phyloP scores from a whole-genome alignment of 2,113 vertebrate species.

The Nestor notabilis region DNA sequence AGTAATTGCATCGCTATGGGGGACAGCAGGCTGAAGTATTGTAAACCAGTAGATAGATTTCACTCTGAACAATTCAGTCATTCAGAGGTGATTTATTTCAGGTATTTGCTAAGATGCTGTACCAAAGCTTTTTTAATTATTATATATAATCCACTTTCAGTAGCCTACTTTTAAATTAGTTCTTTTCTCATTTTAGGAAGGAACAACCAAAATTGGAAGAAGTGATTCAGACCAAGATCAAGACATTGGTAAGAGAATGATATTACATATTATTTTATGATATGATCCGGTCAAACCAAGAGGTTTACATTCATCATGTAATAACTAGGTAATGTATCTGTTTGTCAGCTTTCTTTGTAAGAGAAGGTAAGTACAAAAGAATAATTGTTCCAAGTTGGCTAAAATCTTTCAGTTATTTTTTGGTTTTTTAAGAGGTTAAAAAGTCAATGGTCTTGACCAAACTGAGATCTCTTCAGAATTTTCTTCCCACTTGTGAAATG shows the following conservation, averaged over 20 bases:
- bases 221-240: constrained; percentile 84
- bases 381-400: not conserved
- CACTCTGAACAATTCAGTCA: not conserved
- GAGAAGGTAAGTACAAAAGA: not conserved
- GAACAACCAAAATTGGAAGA: constrained; percentile 91
- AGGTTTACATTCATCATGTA: not conserved
- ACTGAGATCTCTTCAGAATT: not conserved
- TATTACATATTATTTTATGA: not conserved
- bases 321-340: not conserved
- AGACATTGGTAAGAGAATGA: constrained; percentile 86
- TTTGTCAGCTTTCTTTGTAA: not conserved
- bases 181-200: constrained; percentile 81
- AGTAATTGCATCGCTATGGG: not conserved
- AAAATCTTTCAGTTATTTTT: not conserved
- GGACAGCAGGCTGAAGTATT: not conserved
- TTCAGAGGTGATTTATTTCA: not conserved
- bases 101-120: not conserved
- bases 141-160: not conserved
- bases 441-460: not conserved
- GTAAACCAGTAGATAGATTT: accelerated
- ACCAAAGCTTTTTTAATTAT: not conserved
- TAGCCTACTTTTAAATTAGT: not conserved
- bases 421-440: not conserved
- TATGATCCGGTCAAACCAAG: not conserved
- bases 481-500: not conserved